Conservation (phyloP, 2,113 vertebrate genomes). For the Psammodynastes pulverulentus region DNA sequence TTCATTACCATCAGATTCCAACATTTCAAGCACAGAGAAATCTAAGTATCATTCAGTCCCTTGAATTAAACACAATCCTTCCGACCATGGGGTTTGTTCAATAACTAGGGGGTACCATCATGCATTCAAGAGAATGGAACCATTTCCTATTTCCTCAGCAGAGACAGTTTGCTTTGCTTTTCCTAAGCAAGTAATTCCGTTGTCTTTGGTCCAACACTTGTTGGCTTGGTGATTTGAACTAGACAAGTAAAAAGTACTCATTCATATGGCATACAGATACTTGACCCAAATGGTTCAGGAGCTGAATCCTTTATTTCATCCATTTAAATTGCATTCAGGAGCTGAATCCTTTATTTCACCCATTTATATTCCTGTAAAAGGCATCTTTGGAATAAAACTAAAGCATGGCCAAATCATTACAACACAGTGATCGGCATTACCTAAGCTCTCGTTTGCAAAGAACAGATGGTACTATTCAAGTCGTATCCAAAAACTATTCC, state of each 20-base stretch:
- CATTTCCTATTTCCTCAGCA: background rate
- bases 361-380: background rate
- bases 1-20: background rate
- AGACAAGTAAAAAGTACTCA: conserved; percentile 9
- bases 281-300: background rate
- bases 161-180: background rate
- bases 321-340: background rate
- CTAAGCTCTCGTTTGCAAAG: background rate
- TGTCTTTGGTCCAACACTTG: background rate
- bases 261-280: background rate
- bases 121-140: background rate
- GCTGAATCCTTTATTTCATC: no score
- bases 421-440: background rate
- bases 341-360: background rate
- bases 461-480: background rate
- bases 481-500: background rate
- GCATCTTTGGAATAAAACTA: background rate
- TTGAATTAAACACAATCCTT: background rate
- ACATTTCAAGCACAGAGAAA: background rate
- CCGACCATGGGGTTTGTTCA: background rate
- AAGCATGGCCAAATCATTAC: background rate
- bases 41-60: background rate
- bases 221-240: conserved; percentile 10
- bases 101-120: background rate
- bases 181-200: conserved; percentile 10